Evolutionary conservation across 2,888 invertebrate genomes (phyloP), one percentile per base, ranked within the genome.

Genomic region (Synergus itoensis): DNA sequence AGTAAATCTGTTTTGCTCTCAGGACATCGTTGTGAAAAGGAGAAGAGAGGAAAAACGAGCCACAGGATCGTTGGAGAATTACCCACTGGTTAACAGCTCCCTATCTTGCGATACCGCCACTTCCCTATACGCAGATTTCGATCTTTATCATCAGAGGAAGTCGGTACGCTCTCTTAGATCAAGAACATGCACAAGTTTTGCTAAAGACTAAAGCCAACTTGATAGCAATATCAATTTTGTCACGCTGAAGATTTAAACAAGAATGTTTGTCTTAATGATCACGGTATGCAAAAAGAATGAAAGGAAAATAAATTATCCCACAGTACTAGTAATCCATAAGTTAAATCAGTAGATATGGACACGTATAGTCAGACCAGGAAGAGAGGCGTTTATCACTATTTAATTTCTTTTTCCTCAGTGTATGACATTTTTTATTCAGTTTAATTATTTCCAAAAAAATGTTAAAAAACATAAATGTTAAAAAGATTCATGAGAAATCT

Each of bases 101-200:
- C 69, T 69, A 69, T 69, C 69, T 69, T 69, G 69, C 48, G 69
- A 69, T 69, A 69, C 48, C 48, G 48, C 69, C 69, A 69, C 69
- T 69, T 69, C 69, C 69, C 69, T 48, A 36, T 69, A 45, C 69
- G 48, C 69, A 48, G 69, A 69, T 69, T 69, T 69, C 28, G 69
- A 69, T 69, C 69, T 28, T 69, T 69, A 69, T 69, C 69, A 69
- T 69, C 69, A 48, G 28, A 69, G 48, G 69, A 69, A 69, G 48
- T 48, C 45, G 48, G 69, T 69, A 28, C 28, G 45, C 45, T 69
- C 69, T 48, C 28, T 69, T 69, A 69, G 69, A 69, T 69, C 48
- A 21, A 28, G 28, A 69, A 48, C 69, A 69, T 69, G 48, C 48
- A 57, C 57, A 69, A 48, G 28, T 69, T 48, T 69, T 36, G 28